Conservation (phyloP, 2,113 vertebrate genomes). For the Polyodon spathula region DNA sequence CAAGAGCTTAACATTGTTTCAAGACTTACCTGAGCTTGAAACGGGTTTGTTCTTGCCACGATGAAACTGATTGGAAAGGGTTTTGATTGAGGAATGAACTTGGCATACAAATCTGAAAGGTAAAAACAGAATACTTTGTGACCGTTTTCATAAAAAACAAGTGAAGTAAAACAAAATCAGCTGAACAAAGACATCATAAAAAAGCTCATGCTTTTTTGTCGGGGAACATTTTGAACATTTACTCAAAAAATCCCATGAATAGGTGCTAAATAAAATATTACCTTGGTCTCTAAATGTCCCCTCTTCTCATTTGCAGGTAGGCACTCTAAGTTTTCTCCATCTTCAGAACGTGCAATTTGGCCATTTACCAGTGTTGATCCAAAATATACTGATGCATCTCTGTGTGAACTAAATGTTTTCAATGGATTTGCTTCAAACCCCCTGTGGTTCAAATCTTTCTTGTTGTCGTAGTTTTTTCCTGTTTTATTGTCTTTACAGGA, state of each 20-base stretch:
- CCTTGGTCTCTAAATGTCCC: conserved; percentile 48
- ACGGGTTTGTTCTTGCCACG: conserved; percentile 50
- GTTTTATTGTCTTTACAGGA: too few relatives aligned
- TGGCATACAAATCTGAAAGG: conserved; percentile 40
- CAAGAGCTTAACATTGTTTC: neutral
- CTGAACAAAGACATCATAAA: too few relatives aligned
- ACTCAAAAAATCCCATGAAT: too few relatives aligned
- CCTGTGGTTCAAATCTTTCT: too few relatives aligned
- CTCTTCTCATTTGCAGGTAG: conserved; percentile 48
- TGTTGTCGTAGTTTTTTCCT: too few relatives aligned
- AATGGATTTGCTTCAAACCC: conserved; percentile 38
- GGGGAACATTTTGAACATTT: too few relatives aligned
- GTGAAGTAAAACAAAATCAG: too few relatives aligned
- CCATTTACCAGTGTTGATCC: conserved; percentile 39
- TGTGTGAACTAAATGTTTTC: conserved; percentile 10
- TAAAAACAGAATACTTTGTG: conserved; percentile 27
- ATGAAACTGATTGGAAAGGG: conserved; percentile 41
- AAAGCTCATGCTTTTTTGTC: too few relatives aligned
- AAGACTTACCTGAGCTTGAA: conserved; percentile 56
- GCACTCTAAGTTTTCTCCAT: conserved; percentile 29
- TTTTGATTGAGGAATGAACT: conserved; percentile 32
- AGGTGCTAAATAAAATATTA: conserved; percentile 20
- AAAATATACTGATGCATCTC: conserved; percentile 30
- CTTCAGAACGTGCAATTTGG: conserved; percentile 32
- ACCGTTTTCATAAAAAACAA: too few relatives aligned